These are phyloP conservation scores for Calameuta pallipes DNA, from an alignment of 2,888 invertebrate species.

Conservation along the genomic window DNA sequence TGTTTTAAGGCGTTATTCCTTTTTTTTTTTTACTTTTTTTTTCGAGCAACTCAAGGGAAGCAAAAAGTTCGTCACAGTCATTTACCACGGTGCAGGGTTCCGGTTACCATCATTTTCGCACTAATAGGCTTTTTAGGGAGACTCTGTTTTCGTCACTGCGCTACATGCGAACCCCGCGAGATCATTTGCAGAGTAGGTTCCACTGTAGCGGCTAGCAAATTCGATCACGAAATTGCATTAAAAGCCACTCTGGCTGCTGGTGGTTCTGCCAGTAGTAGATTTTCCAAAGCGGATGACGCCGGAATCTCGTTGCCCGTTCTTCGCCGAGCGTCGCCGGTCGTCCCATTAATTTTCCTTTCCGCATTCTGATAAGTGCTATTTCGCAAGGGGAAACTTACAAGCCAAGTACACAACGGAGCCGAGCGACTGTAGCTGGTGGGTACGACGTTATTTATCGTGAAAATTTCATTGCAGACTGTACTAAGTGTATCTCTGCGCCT, in stretches of 20 bases:
- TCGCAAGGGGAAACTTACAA: constrained; percentile 27
- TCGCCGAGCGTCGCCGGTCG: constrained; percentile 39
- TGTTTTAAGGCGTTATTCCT: not conserved
- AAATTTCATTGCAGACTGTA: not conserved
- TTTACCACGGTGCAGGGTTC: not conserved
- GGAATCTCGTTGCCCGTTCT: constrained; percentile 32
- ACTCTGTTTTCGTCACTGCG: constrained; percentile 7
- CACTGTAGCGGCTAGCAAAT: constrained; percentile 30
- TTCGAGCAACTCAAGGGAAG: not conserved
- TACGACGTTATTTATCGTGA: not conserved
- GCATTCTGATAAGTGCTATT: constrained; percentile 50
- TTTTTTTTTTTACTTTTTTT: not conserved
- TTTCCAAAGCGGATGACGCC: not conserved
- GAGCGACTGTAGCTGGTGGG: not conserved
- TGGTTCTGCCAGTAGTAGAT: not conserved
- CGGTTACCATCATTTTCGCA: not conserved
- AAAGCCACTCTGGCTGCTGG: constrained; percentile 46
- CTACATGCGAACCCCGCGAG: constrained; percentile 28
- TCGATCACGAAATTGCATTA: constrained; percentile 53
- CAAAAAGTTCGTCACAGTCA: not conserved
- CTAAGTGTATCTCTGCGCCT: not conserved
- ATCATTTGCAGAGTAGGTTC: constrained; percentile 43
- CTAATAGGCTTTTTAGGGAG: constrained; percentile 3
- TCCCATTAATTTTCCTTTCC: constrained; percentile 56
- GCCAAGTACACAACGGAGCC: not conserved